Percentiles rank a stretch among this genome's conserved stretches.
phyloP scores from a whole-genome alignment of 2,888 invertebrate genomes.

The Seira ritae region DNA sequence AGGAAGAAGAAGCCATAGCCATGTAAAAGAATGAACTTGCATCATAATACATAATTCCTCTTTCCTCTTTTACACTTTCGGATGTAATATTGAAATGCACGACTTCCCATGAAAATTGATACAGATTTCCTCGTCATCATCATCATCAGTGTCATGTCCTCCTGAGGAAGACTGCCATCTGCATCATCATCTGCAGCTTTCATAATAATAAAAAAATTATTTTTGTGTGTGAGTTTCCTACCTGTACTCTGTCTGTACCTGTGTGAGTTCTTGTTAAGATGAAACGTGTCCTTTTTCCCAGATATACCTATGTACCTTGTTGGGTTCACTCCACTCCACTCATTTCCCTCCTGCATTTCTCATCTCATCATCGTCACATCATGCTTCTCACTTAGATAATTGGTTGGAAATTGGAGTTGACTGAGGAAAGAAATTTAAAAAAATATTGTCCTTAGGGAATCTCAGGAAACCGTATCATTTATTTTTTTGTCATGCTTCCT shows the following conservation, averaged over 20 bases:
- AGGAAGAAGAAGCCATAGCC: no score
- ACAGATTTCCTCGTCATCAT: constrained; percentile 64
- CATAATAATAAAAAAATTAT: constrained; percentile 62
- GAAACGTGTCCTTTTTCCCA: constrained; percentile 54
- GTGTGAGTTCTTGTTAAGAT: constrained; percentile 21
- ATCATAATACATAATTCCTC: constrained; percentile 20
- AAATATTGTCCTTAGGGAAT: constrained; percentile 60
- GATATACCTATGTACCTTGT: no score
- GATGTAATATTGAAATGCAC: constrained; percentile 60
- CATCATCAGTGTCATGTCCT: constrained; percentile 24
- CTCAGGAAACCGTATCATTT: constrained; percentile 31
- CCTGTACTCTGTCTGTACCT: constrained; percentile 37
- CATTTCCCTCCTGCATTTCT: background rate
- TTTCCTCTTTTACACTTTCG: constrained; percentile 24
- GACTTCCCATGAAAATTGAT: constrained; percentile 68
- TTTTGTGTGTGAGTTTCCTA: constrained; percentile 64
- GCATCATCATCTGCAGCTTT: constrained; percentile 37
- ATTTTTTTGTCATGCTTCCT: constrained; percentile 15
- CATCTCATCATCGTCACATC: constrained; percentile 52
- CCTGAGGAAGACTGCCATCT: constrained; percentile 13
- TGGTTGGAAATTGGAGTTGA: constrained; percentile 55
- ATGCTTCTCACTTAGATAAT: constrained; percentile 47
- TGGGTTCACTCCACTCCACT: constrained; percentile 34
- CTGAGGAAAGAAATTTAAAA: constrained; percentile 31
- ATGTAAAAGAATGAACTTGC: background rate